phyloP scores from a whole-genome alignment of 2,888 invertebrate species.

The Macaria notata region DNA sequence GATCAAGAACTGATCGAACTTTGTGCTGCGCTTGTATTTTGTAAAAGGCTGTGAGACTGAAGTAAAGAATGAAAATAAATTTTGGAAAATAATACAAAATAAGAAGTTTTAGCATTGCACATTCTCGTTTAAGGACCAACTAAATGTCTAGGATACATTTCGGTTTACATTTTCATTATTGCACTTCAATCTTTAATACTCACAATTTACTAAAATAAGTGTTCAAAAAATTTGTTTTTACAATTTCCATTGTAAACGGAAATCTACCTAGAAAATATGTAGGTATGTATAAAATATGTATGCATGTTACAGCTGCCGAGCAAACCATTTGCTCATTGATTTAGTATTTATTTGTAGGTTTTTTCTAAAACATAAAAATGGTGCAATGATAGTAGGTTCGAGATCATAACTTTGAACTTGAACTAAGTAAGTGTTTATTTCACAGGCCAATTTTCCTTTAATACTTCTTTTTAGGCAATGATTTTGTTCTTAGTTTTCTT shows the following conservation, averaged over 20 bases:
- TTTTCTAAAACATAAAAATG: slow-evolving; percentile 59
- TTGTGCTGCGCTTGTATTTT: slow-evolving; percentile 60
- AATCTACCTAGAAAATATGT: slow-evolving; percentile 68
- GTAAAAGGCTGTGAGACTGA: slow-evolving; percentile 66
- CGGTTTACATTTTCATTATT: slow-evolving; percentile 49
- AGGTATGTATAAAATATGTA: slow-evolving; percentile 66
- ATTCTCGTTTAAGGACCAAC: slow-evolving; percentile 78
- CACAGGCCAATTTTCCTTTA: not conserved
- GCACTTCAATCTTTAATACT: slow-evolving; percentile 1
- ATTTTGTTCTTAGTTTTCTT: not conserved
- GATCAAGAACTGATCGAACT: slow-evolving; percentile 56
- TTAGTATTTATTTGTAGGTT: slow-evolving; percentile 45
- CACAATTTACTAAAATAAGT: slow-evolving; percentile 3
- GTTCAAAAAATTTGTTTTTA: not conserved
- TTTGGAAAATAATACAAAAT: slow-evolving; percentile 64
- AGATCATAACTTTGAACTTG: not conserved
- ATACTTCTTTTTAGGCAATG: not conserved
- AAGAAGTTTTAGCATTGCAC: slow-evolving; percentile 80
- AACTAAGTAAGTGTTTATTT: too few species aligned
- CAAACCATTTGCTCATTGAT: slow-evolving; percentile 61
- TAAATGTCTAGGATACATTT: slow-evolving; percentile 67
- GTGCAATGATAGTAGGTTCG: slow-evolving; percentile 60
- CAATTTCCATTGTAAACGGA: slow-evolving; percentile 52
- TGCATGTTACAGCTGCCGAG: slow-evolving; percentile 80
- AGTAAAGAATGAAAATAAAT: slow-evolving; percentile 70